A percentile compares a stretch with the other conserved stretches of the same genome.
Conservation (phyloP, 2,797 vertebrate genomes). For the Ctenosaura bakeri region DNA sequence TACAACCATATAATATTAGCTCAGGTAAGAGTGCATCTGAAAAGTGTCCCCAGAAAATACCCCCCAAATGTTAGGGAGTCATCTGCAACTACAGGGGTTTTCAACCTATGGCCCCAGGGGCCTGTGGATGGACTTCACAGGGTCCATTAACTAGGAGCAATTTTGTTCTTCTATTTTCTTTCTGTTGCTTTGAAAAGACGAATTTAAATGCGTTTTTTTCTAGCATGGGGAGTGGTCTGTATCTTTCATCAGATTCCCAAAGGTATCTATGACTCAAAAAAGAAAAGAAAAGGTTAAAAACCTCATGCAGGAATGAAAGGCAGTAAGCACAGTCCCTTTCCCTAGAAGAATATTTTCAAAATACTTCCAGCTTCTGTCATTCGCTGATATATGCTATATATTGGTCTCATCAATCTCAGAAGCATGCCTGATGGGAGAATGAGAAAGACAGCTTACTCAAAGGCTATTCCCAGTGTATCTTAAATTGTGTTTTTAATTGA, state of each 20-base stretch:
- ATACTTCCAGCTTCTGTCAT: slow-evolving; percentile 30
- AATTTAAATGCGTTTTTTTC: no score
- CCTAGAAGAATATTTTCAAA: slow-evolving; percentile 35
- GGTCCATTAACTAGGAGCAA: not conserved
- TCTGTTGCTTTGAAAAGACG: not conserved
- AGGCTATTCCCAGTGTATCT: no score
- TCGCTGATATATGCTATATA: slow-evolving; percentile 29
- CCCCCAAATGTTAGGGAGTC: not conserved
- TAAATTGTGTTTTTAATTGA: no score
- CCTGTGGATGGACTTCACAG: no score
- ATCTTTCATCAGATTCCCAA: no score
- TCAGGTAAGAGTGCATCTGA: not conserved
- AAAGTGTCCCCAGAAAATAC: not conserved
- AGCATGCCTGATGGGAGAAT: no score
- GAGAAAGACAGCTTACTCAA: no score
- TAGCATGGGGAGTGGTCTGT: no score
- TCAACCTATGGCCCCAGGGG: no score
- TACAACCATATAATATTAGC: not conserved
- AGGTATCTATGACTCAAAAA: no score
- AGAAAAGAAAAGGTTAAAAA: no score
- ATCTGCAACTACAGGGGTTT: not conserved
- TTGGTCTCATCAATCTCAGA: slow-evolving; percentile 14
- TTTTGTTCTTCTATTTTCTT: not conserved
- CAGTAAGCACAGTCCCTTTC: not conserved
- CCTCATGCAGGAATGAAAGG: not conserved